These are phyloP conservation scores for Stramonita haemastoma DNA, from an alignment of 2,888 invertebrate species.

Conservation along the genomic window DNA sequence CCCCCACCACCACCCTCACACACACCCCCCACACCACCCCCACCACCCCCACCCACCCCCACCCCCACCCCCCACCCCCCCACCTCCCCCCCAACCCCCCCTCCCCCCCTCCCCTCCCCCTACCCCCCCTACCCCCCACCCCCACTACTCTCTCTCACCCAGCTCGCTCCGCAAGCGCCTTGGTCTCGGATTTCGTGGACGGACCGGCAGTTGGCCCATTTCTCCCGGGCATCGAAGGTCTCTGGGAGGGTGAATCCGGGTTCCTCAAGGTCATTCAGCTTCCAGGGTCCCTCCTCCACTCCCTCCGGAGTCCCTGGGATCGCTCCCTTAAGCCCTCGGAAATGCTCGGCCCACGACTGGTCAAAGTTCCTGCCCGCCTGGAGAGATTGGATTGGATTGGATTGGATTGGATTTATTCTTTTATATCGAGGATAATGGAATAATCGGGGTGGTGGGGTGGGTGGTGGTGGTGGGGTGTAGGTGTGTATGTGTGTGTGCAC, in stretches of 20 bases:
- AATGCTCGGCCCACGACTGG: background rate
- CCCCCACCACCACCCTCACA: too few relatives aligned
- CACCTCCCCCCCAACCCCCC: too few relatives aligned
- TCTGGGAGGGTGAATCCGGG: slow-evolving; percentile 82
- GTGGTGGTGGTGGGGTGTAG: too few relatives aligned
- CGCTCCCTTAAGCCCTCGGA: background rate
- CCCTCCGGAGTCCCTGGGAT: background rate
- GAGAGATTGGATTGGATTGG: background rate
- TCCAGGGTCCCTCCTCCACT: background rate
- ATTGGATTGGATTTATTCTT: background rate
- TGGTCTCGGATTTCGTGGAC: slow-evolving; percentile 80
- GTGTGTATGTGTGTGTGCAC: too few relatives aligned
- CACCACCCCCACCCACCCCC: too few relatives aligned
- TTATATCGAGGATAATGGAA: background rate
- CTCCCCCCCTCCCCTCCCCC: too few relatives aligned
- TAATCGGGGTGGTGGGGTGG: background rate
- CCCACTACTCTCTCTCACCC: too few relatives aligned
- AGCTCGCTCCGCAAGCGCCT: slow-evolving; percentile 91
- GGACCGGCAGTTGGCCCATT: slow-evolving; percentile 92
- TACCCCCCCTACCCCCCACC: too few relatives aligned
- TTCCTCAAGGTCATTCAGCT: background rate
- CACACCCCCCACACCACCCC: too few relatives aligned
- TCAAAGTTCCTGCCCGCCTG: background rate
- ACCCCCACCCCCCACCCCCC: too few relatives aligned
- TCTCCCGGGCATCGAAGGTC: slow-evolving; percentile 87